Evolutionary conservation across 1,140 invertebrate species (phyloP).

Genomic region (Pseudomyrmex dendroicus): DNA sequence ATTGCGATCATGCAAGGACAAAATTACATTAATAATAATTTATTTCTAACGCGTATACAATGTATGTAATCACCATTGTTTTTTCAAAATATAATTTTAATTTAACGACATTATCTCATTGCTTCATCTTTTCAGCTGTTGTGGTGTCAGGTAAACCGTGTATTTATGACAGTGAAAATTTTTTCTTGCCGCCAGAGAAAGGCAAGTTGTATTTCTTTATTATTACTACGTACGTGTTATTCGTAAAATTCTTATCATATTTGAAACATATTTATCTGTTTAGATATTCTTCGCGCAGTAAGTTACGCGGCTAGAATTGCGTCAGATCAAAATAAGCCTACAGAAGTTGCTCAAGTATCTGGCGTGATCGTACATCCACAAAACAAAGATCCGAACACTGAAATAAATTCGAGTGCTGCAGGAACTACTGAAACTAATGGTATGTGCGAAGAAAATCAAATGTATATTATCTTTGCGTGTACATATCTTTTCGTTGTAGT

Average conservation of each 20-base stretch:
- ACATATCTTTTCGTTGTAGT: not conserved
- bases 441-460: not conserved
- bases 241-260: not conserved
- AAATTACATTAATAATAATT: conserved; percentile 88
- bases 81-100: conserved; percentile 85
- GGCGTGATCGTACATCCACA: conserved; percentile 77
- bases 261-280: not conserved
- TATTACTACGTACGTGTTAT: not conserved
- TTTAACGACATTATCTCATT: not conserved
- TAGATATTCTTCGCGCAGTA: conserved; percentile 62
- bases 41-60: conserved; percentile 88
- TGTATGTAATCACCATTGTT: conserved; percentile 84
- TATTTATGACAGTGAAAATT: conserved; percentile 75
- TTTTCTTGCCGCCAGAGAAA: conserved; percentile 74
- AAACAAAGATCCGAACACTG: conserved; percentile 33
- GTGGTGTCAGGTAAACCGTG: conserved; percentile 85
- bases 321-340: conserved; percentile 68
- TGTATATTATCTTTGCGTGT: too few species aligned
- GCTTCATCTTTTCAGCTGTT: conserved; percentile 83
- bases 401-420: not conserved
- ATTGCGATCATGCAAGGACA: conserved; percentile 86
- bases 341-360: conserved; percentile 76
- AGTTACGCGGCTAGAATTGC: conserved; percentile 78
- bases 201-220: conserved; percentile 70
- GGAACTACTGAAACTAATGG: conserved; percentile 10